These are phyloP conservation scores for Drosophila nikananu DNA, from an alignment of 1,140 invertebrate genomes.

Conservation along the genomic window DNA sequence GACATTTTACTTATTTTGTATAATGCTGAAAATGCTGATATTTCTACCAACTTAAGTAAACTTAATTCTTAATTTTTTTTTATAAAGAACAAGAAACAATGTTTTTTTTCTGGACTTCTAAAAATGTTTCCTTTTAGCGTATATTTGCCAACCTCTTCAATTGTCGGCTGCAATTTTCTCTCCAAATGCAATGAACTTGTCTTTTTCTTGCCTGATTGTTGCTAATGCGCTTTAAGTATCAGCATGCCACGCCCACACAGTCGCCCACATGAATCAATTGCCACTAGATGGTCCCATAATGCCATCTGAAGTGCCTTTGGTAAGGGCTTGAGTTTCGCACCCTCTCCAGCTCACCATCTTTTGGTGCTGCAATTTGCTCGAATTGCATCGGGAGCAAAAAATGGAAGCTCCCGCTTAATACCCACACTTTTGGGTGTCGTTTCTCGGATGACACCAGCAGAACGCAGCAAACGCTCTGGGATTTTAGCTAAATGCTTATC, in stretches of 20 bases:
- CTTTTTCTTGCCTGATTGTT: slow-evolving; percentile 30
- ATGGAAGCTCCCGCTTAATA: slow-evolving; percentile 67
- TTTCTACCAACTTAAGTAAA: background rate
- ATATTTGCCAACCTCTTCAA: slow-evolving; percentile 68
- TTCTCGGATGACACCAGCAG: slow-evolving; percentile 61
- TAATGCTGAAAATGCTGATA: no score
- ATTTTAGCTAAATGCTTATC: slow-evolving; percentile 72
- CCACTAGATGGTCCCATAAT: slow-evolving; percentile 54
- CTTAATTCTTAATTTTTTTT: background rate
- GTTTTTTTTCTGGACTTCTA: background rate
- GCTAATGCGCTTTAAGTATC: slow-evolving; percentile 67
- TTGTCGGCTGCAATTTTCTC: slow-evolving; percentile 62
- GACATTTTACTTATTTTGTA: no score
- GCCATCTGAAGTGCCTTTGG: slow-evolving; percentile 19
- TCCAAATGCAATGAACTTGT: slow-evolving; percentile 65
- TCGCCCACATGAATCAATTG: slow-evolving; percentile 72
- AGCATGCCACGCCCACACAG: slow-evolving; percentile 47
- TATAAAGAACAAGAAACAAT: background rate
- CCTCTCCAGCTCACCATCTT: slow-evolving; percentile 35
- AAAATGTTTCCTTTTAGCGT: slow-evolving; percentile 13
- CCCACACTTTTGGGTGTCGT: slow-evolving; percentile 76
- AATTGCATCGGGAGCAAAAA: slow-evolving; percentile 54
- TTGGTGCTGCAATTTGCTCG: slow-evolving; percentile 69
- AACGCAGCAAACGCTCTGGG: slow-evolving; percentile 51
- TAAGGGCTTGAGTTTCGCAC: slow-evolving; percentile 21